Evolutionary conservation across 2,797 vertebrate genomes (phyloP).

Genomic region (Gymnothorax javanicus): DNA sequence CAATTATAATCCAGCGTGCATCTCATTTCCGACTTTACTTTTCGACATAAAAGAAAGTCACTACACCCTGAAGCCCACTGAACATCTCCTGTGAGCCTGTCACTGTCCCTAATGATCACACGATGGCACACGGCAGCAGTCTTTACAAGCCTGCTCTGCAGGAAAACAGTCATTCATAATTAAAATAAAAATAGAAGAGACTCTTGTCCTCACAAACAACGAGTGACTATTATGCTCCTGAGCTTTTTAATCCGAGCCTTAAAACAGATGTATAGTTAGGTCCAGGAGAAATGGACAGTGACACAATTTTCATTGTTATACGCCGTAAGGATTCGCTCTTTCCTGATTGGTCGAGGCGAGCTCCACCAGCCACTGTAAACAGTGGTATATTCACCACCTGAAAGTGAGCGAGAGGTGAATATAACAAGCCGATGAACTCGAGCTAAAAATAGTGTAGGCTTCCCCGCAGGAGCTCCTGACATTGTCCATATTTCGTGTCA

Average conservation of each 20-base stretch:
- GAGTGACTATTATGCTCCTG: background rate
- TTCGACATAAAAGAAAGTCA: background rate
- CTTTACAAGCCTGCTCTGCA: background rate
- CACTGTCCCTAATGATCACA: background rate
- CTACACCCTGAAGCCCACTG: background rate
- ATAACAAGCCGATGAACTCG: too few species aligned
- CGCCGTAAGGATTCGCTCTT: too few species aligned
- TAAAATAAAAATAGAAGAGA: constrained; percentile 3
- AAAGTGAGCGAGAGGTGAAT: too few species aligned
- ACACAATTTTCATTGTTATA: background rate
- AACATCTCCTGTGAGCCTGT: background rate
- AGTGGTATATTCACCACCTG: too few species aligned
- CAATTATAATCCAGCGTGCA: background rate
- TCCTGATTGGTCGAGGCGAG: too few species aligned
- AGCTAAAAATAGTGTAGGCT: too few species aligned
- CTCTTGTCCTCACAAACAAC: background rate
- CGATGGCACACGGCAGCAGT: background rate
- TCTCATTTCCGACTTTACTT: background rate
- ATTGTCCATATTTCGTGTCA: too few species aligned
- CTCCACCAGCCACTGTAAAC: too few species aligned
- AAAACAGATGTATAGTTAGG: background rate
- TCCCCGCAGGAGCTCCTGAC: too few species aligned
- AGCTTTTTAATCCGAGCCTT: background rate
- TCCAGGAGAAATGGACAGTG: background rate
- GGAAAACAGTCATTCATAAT: constrained; percentile 11